Evolutionary conservation across 1,140 invertebrate genomes (phyloP), one percentile per base, ranked within the genome.

Genomic region (Apolygus lucorum): DNA sequence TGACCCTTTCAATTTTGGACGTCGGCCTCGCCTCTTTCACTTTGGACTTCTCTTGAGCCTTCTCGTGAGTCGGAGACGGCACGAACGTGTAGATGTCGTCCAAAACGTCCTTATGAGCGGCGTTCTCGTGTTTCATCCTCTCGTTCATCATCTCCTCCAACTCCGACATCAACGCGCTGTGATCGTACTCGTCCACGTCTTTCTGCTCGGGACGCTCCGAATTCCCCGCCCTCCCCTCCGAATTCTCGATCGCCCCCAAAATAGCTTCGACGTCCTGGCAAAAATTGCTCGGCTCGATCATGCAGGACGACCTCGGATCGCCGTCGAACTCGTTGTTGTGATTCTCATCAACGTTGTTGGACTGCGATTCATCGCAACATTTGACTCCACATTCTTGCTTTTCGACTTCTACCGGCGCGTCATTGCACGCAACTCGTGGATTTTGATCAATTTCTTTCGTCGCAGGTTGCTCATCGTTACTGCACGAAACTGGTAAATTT

Each of bases 21-120:
- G 2, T 72, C 28, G 70, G 22, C 26, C 68, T 28, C 63, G 4
- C 28, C n/a, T 71, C 70, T 70, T 72, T 68, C 63, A 73, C 81
- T 80, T 71, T 82, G 82, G 69, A 83, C 80, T 71, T 79, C 83
- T 70, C 84, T 81, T 84, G 67, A 83, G 84, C 70, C 28, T 84
- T 82, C 54, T 49, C 77, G 77, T 72, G 79, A 79, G 21, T 79
- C 78, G 52, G 65, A 17, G 66, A 68, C 26, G 66, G 65, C 54
- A 68, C 70, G 27, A 64, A 68, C 14, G 28, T 71, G 42, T 63
- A 62, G 22, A 63, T 72, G 28, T 78, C 78, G 17, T 76, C 75
- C 14, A 75, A 63, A 0, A 75, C 71, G 34, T 73, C 74, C 29
- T 78, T 76, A 49, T 76, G 73, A 21, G 54, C 8, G 54, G 54